phyloP scores from a whole-genome alignment of 2,888 invertebrate genomes.

The Sphaeridia pumilis region DNA sequence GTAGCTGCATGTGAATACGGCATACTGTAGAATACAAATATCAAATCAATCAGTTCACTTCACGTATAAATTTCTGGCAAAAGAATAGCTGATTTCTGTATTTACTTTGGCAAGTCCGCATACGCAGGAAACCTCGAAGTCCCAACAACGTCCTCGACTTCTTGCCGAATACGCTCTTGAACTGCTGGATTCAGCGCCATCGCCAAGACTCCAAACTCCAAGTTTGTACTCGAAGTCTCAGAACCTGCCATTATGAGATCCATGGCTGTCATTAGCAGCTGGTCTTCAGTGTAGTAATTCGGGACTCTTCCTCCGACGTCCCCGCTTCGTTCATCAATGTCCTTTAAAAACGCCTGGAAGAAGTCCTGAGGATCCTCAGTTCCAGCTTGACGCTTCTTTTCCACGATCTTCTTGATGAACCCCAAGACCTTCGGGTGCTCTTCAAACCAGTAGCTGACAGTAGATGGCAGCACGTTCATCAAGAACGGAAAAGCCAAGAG shows the following conservation, averaged over 20 bases:
- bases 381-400: neutral
- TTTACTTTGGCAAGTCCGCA: neutral
- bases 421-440: neutral
- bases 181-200: slow-evolving; percentile 13
- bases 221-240: slow-evolving; percentile 11
- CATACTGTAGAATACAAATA: neutral
- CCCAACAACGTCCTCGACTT: slow-evolving; percentile 14
- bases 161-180: slow-evolving; percentile 8
- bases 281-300: neutral
- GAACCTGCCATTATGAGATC: slow-evolving; percentile 1
- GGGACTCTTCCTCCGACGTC: neutral
- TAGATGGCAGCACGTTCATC: neutral
- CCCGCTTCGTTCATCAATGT: neutral
- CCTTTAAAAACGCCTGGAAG: neutral
- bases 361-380: neutral
- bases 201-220: slow-evolving; percentile 15
- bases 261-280: neutral
- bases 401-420: neutral
- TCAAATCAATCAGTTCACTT: no score
- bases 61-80: no score
- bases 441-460: no score
- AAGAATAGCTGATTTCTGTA: neutral
- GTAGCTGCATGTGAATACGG: neutral
- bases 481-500: neutral
- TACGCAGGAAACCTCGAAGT: slow-evolving; percentile 1